Conservation (phyloP, 1,140 invertebrate genomes). For the Himalopsyche phryganea region DNA sequence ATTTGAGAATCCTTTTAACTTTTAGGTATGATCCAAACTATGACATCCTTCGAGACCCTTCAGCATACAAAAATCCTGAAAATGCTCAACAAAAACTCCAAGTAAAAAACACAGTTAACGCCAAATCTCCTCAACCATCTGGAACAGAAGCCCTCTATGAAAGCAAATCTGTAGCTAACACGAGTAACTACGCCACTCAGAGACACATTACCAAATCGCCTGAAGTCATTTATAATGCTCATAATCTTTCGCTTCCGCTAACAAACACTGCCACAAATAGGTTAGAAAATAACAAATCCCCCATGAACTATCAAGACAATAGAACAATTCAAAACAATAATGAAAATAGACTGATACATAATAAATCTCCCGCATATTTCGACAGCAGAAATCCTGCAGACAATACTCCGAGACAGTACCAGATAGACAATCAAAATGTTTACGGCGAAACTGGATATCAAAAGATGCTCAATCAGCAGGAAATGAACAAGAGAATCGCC, state of each 20-base stretch:
- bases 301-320: conserved; percentile 18
- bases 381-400: conserved; percentile 48
- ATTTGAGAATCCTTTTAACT: not conserved
- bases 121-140: conserved; percentile 10
- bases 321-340: conserved; percentile 13
- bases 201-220: conserved; percentile 27
- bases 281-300: conserved; percentile 43
- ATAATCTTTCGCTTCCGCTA: conserved; percentile 46
- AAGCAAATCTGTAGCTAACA: conserved; percentile 13
- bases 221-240: conserved; percentile 41
- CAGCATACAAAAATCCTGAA: conserved; percentile 48
- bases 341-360: conserved; percentile 22
- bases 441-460: conserved; percentile 24
- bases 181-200: conserved; percentile 26
- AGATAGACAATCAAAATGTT: conserved; percentile 29
- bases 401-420: conserved; percentile 36
- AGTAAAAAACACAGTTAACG: conserved; percentile 16
- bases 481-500: conserved; percentile 21
- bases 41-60: conserved; percentile 50
- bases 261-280: conserved; percentile 44
- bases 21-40: conserved; percentile 53
- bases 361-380: conserved; percentile 43
- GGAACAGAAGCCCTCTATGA: conserved; percentile 22
- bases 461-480: conserved; percentile 36
- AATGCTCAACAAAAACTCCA: conserved; percentile 11